phyloP scores from a whole-genome alignment of 64 coral and sea anemone genomes.

The Dendronephthya gigantea region DNA sequence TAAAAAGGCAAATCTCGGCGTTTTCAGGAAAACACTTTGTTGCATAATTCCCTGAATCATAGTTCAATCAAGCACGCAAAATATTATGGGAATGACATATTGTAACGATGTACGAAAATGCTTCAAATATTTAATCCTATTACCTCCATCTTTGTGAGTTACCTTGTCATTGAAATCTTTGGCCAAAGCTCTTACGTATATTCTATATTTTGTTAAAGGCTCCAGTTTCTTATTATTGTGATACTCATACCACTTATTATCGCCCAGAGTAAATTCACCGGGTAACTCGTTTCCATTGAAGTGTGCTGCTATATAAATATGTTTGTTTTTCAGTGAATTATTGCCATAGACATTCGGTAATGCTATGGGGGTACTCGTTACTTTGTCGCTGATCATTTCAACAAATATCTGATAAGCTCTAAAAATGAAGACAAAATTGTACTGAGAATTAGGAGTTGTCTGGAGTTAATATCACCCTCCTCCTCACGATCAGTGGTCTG shows the following conservation, averaged over 20 bases:
- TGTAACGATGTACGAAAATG: too few species aligned
- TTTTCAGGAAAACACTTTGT: neutral
- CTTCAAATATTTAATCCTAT: neutral
- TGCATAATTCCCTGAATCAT: too few species aligned
- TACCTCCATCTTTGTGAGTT: neutral
- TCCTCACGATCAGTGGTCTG: too few species aligned
- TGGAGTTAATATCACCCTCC: too few species aligned
- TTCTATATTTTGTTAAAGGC: conserved; percentile 6
- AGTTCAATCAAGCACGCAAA: too few species aligned
- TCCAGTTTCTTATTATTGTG: neutral
- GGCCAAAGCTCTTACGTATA: conserved; percentile 8
- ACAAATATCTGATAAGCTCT: conserved; percentile 1
- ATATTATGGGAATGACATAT: too few species aligned
- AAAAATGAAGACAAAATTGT: neutral
- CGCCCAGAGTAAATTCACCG: neutral
- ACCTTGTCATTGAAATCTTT: neutral
- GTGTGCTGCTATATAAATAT: neutral
- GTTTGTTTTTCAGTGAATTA: conserved; percentile 3
- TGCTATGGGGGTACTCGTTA: neutral
- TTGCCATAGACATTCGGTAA: neutral
- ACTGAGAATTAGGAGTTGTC: too few species aligned
- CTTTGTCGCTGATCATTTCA: neutral
- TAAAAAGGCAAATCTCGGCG: neutral
- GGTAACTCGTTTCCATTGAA: neutral
- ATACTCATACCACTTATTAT: neutral